These are phyloP conservation scores for Malacoctenus gilli DNA, from an alignment of 2,797 vertebrate species.

Conservation along the genomic window DNA sequence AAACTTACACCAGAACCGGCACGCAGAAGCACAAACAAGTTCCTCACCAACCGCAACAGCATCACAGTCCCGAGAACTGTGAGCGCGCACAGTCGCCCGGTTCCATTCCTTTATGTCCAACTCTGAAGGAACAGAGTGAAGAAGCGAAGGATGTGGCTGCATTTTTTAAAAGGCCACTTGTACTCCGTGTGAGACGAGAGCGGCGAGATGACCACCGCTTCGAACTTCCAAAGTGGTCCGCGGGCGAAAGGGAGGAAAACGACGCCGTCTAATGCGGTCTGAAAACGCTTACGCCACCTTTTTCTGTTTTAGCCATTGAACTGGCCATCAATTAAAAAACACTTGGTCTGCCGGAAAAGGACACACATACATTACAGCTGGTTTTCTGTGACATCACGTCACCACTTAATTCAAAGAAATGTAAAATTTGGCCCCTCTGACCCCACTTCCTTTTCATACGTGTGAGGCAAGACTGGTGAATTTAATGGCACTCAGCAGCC, in stretches of 20 bases:
- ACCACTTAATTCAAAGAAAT: constrained; percentile 49
- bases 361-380: constrained; percentile 18
- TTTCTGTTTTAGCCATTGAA: constrained; percentile 5
- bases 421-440: constrained; percentile 45
- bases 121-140: constrained; percentile 7
- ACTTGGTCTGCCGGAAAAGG: constrained; percentile 26
- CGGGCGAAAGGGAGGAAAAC: neutral
- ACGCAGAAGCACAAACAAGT: constrained; percentile 50
- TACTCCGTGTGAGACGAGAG: constrained; percentile 9
- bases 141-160: neutral
- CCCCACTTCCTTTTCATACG: constrained; percentile 39
- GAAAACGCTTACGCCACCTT: constrained; percentile 13
- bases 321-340: constrained; percentile 29
- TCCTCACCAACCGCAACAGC: constrained; percentile 33
- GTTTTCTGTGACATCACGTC: constrained; percentile 32
- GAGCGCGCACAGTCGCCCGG: too few relatives aligned
- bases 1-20: constrained; percentile 34
- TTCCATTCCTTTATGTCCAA: too few relatives aligned
- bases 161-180: neutral
- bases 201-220: too few relatives aligned
- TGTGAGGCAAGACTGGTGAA: constrained; percentile 26
- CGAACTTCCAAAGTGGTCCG: too few relatives aligned
- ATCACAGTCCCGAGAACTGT: constrained; percentile 15
- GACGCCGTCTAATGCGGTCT: constrained; percentile 3
- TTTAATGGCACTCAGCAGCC: constrained; percentile 32